Percentiles rank a stretch among this genome's conserved stretches.
Conservation (phyloP, 2,113 vertebrate species). For the Passer domesticus region DNA sequence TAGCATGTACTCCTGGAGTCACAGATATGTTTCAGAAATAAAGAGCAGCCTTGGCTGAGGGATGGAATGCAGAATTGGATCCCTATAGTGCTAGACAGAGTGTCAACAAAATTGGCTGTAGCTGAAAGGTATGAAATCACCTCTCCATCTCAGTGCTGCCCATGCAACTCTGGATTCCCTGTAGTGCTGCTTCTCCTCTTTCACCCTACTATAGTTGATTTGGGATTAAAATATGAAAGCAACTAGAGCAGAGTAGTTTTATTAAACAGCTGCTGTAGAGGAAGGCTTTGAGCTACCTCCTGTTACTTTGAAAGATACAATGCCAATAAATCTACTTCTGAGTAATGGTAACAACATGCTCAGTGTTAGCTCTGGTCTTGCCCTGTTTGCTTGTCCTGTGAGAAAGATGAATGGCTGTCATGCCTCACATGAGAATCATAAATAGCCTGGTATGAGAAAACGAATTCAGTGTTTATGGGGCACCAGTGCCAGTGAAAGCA, state of each 20-base stretch:
- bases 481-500: conserved; percentile 26
- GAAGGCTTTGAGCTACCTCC: conserved; percentile 45
- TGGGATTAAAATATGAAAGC: conserved; percentile 58
- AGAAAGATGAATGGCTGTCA: conserved; percentile 33
- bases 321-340: conserved; percentile 50
- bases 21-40: conserved; percentile 7
- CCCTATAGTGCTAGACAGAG: neutral
- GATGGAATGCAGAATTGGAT: conserved; percentile 20
- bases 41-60: neutral
- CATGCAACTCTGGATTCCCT: neutral
- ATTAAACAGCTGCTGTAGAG: conserved; percentile 37
- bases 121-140: conserved; percentile 28
- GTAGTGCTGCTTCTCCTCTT: neutral
- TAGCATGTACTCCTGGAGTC: neutral
- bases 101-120: neutral
- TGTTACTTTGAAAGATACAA: conserved; percentile 49
- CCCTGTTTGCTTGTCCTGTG: conserved; percentile 45
- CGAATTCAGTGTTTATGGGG: conserved; percentile 35
- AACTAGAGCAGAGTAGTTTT: neutral
- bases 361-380: neutral
- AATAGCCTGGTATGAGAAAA: conserved; percentile 50
- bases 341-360: conserved; percentile 7
- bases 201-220: conserved; percentile 24
- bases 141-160: conserved; percentile 11
- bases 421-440: conserved; percentile 45